These are phyloP conservation scores for Drosophila aldrichi DNA, from an alignment of 2,888 invertebrate species.

Conservation along the genomic window DNA sequence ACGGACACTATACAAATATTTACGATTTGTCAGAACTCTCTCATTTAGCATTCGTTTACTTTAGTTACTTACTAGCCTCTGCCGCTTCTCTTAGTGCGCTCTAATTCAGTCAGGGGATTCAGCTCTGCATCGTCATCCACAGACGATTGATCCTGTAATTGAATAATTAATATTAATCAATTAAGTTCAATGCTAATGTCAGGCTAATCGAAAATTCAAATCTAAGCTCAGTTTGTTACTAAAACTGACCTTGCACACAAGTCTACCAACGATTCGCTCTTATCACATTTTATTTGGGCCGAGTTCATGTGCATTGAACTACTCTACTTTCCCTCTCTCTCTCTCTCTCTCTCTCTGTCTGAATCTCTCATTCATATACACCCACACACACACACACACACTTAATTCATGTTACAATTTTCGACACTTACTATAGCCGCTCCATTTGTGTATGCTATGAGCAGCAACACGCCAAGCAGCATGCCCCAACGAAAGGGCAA, in stretches of 20 bases:
- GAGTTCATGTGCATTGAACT: conserved; percentile 65
- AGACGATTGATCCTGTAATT: conserved; percentile 55
- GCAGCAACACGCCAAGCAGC: conserved; percentile 75
- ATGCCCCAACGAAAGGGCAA: conserved; percentile 83
- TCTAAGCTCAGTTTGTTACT: conserved; percentile 25
- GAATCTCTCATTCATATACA: neutral
- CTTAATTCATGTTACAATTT: conserved; percentile 36
- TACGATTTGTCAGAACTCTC: neutral
- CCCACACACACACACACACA: neutral
- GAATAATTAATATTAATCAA: conserved; percentile 14
- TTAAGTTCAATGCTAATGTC: conserved; percentile 70
- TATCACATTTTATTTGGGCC: conserved; percentile 56
- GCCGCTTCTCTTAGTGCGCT: conserved; percentile 80
- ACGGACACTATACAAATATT: conserved; percentile 80
- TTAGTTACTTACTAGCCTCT: conserved; percentile 82
- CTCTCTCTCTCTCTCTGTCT: neutral
- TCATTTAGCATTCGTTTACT: neutral
- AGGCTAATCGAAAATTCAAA: conserved; percentile 27
- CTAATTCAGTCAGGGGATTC: conserved; percentile 46
- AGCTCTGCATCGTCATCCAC: conserved; percentile 52
- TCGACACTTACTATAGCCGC: conserved; percentile 81
- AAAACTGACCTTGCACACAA: conserved; percentile 76
- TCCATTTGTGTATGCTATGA: conserved; percentile 78
- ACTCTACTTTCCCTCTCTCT: conserved; percentile 26
- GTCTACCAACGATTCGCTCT: conserved; percentile 34